Percentiles rank a stretch among this genome's conserved stretches.
Evolutionary conservation across 1,140 invertebrate genomes (phyloP).

Genomic region (Calliopsis andreniformis): DNA sequence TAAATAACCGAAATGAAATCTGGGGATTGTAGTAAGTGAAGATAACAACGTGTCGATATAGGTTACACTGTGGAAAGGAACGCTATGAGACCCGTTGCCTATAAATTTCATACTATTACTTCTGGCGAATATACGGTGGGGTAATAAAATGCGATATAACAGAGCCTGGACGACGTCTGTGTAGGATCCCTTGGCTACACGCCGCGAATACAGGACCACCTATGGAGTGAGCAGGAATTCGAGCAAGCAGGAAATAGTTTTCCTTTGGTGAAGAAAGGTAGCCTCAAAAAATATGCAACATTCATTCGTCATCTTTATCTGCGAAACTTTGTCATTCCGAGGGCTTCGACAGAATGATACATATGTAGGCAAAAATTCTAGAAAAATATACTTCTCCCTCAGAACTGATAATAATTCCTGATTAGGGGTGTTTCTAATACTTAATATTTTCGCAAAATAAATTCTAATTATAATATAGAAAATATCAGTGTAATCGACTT

Average conservation of each 20-base stretch:
- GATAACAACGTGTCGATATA: conserved; percentile 65
- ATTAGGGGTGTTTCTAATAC: no score
- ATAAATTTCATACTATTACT: conserved; percentile 60
- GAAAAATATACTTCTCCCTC: no score
- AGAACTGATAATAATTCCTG: no score
- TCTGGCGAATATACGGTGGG: conserved; percentile 35
- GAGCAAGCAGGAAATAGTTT: conserved; percentile 33
- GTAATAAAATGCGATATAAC: conserved; percentile 61
- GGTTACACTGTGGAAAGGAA: conserved; percentile 38
- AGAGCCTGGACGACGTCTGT: conserved; percentile 26
- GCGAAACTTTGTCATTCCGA: not conserved
- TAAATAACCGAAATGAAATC: conserved; percentile 63
- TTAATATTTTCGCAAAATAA: no score
- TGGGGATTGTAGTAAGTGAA: conserved; percentile 41
- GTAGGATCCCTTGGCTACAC: conserved; percentile 16
- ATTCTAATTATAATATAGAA: no score
- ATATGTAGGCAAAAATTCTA: no score
- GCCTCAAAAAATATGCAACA: conserved; percentile 9
- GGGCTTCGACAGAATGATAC: no score
- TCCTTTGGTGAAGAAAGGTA: not conserved
- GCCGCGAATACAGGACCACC: conserved; percentile 29
- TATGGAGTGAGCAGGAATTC: conserved; percentile 34
- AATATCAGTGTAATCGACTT: no score
- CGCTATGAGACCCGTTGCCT: conserved; percentile 50
- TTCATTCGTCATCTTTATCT: conserved; percentile 7